Conservation (phyloP, 1,140 invertebrate species). For the Brevipalpus yothersi region DNA sequence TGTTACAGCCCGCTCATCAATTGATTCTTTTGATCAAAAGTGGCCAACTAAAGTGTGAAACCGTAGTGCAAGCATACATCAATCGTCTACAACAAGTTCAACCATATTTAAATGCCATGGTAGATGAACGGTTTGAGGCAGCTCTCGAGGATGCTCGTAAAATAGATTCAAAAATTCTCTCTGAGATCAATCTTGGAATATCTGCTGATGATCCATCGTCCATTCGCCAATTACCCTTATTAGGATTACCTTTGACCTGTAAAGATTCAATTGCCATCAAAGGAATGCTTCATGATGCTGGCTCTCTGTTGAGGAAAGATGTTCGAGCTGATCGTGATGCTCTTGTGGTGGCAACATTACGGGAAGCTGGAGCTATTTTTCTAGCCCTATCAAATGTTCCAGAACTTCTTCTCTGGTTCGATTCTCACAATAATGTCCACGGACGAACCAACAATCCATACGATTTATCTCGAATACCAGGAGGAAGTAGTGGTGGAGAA, state of each 20-base stretch:
- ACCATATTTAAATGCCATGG: constrained; percentile 48
- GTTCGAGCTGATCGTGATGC: constrained; percentile 35
- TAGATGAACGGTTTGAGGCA: constrained; percentile 44
- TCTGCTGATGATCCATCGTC: background rate
- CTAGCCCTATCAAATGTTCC: constrained; percentile 53
- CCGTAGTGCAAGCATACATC: constrained; percentile 25
- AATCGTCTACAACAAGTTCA: constrained; percentile 51
- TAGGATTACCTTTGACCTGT: constrained; percentile 13
- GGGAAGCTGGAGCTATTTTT: constrained; percentile 44
- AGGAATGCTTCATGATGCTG: constrained; percentile 30
- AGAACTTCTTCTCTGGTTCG: constrained; percentile 56
- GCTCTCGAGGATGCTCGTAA: constrained; percentile 40
- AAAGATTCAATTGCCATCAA: constrained; percentile 14
- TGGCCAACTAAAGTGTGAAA: constrained; percentile 16
- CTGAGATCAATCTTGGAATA: background rate
- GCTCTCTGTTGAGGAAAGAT: constrained; percentile 26
- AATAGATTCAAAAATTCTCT: background rate
- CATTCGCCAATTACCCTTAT: constrained; percentile 6
- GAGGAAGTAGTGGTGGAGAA: constrained; percentile 24
- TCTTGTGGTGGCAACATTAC: constrained; percentile 30
- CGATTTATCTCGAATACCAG: constrained; percentile 52
- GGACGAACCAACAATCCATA: constrained; percentile 67
- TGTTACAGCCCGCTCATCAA: background rate
- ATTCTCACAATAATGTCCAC: constrained; percentile 59
- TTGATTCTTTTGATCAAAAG: background rate